These are phyloP conservation scores for Mythimna impura DNA, from an alignment of 2,888 invertebrate genomes.

Conservation along the genomic window DNA sequence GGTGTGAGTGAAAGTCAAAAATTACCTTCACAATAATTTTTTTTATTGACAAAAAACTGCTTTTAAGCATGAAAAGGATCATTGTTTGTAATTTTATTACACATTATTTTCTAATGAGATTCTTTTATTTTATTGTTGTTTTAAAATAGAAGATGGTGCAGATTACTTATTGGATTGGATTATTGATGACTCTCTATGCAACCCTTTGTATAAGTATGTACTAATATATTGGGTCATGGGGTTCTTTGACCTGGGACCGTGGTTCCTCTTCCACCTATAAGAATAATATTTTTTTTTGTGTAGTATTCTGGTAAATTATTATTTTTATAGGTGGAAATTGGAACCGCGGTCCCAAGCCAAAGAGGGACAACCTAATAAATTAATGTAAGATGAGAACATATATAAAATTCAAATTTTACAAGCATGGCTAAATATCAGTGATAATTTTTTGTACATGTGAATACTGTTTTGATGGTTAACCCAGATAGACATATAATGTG, in stretches of 20 bases:
- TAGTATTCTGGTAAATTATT: no score
- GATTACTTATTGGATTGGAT: conserved; percentile 16
- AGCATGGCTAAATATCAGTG: neutral
- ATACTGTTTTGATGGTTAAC: neutral
- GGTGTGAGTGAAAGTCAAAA: neutral
- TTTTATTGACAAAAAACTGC: no score
- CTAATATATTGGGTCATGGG: no score
- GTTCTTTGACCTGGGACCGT: no score
- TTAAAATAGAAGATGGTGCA: neutral
- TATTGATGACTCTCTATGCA: conserved; percentile 10
- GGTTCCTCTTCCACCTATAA: no score
- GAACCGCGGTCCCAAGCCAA: no score
- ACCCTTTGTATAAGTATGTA: neutral
- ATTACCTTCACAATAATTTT: neutral
- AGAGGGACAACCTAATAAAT: neutral
- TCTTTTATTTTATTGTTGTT: neutral
- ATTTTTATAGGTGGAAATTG: no score
- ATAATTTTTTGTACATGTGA: neutral
- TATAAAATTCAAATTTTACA: neutral
- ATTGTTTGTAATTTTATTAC: neutral
- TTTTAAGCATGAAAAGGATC: neutral
- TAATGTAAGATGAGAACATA: neutral
- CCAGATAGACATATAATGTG: neutral
- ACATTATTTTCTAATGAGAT: neutral
- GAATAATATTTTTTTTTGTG: no score